These are phyloP conservation scores for Synanceia verrucosa DNA, from an alignment of 2,797 vertebrate genomes.

Conservation along the genomic window DNA sequence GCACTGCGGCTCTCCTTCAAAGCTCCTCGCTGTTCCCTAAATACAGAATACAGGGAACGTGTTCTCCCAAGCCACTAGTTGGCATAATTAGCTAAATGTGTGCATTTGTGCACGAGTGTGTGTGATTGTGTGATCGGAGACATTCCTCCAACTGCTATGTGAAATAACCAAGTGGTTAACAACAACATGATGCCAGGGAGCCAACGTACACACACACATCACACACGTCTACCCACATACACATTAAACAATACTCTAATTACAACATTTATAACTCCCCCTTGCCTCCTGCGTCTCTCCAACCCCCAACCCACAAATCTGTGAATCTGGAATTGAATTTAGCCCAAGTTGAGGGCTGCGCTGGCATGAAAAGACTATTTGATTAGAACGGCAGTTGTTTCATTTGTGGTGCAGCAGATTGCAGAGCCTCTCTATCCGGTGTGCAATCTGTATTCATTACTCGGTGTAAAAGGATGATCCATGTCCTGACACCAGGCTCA, in stretches of 20 bases:
- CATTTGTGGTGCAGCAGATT: conserved; percentile 83
- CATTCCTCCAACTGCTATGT: conserved; percentile 74
- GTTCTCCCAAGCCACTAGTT: conserved; percentile 82
- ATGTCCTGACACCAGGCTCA: conserved; percentile 77
- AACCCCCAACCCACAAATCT: conserved; percentile 76
- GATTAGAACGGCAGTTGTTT: conserved; percentile 84
- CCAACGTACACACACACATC: conserved; percentile 43
- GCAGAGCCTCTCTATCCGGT: conserved; percentile 80
- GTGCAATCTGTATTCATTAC: conserved; percentile 83
- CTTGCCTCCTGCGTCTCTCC: conserved; percentile 60
- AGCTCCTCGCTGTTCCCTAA: conserved; percentile 83
- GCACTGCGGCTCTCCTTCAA: conserved; percentile 77
- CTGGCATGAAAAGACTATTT: conserved; percentile 86
- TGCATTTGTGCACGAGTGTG: conserved; percentile 59
- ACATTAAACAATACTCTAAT: conserved; percentile 84
- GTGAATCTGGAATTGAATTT: conserved; percentile 84
- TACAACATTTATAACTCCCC: conserved; percentile 83
- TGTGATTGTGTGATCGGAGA: conserved; percentile 67
- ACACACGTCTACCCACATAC: conserved; percentile 51
- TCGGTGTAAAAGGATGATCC: conserved; percentile 81
- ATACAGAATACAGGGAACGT: conserved; percentile 79
- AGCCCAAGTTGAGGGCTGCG: conserved; percentile 83
- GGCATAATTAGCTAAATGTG: conserved; percentile 83
- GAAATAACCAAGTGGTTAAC: conserved; percentile 80
- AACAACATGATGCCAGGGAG: conserved; percentile 71